Percentiles rank a stretch among this genome's conserved stretches.
phyloP scores from a whole-genome alignment of 2,113 vertebrate species.

The Corythornis cristatus region DNA sequence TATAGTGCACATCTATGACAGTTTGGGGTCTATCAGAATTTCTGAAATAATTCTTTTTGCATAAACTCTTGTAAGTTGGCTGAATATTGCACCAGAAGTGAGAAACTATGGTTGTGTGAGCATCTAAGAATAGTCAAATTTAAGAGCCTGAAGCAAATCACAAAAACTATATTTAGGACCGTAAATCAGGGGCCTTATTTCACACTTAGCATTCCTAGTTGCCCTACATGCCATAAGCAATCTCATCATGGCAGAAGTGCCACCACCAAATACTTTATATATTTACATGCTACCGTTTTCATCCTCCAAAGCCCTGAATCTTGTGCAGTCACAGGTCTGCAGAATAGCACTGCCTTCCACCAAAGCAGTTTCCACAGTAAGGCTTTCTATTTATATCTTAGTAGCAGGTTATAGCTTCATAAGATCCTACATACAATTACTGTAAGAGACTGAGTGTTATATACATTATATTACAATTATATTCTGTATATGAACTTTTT shows the following conservation, averaged over 20 bases:
- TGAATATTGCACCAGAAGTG: conserved; percentile 11
- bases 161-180: conserved; percentile 51
- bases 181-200: conserved; percentile 44
- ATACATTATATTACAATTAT: not conserved
- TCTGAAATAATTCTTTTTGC: conserved; percentile 16
- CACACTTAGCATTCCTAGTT: conserved; percentile 31
- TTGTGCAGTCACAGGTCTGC: not conserved
- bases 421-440: not conserved
- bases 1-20: conserved; percentile 17
- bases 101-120: not conserved
- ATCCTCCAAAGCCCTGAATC: not conserved
- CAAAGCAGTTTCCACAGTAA: not conserved
- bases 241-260: conserved; percentile 38
- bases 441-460: not conserved
- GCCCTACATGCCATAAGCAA: conserved; percentile 53
- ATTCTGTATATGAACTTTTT: not conserved
- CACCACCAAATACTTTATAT: not conserved
- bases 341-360: not conserved
- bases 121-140: conserved; percentile 27
- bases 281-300: not conserved
- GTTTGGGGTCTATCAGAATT: conserved; percentile 42
- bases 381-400: conserved; percentile 42
- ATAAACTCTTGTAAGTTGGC: not conserved
- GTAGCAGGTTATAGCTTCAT: not conserved
- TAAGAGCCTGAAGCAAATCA: conserved; percentile 59